These are phyloP conservation scores for Phalanger gymnotis DNA, from an alignment of 2,797 vertebrate species.

Conservation along the genomic window DNA sequence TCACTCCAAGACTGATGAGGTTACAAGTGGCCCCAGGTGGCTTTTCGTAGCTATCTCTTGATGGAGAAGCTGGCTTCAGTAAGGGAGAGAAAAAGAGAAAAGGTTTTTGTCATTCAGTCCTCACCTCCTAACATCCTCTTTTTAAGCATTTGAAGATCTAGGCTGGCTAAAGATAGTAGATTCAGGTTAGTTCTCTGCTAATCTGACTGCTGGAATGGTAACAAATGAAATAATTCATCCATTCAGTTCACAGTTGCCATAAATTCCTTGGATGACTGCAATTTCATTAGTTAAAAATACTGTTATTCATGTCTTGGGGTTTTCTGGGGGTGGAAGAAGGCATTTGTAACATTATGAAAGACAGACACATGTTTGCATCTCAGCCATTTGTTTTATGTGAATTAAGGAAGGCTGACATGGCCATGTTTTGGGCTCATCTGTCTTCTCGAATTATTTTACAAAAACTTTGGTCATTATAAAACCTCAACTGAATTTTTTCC, in stretches of 20 bases:
- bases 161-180: not conserved
- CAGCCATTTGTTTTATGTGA: slow-evolving; percentile 55
- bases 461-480: slow-evolving; percentile 59
- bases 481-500: slow-evolving; percentile 48
- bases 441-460: slow-evolving; percentile 61
- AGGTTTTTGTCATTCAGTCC: slow-evolving; percentile 24
- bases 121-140: not conserved
- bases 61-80: not conserved
- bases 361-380: slow-evolving; percentile 26
- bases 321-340: slow-evolving; percentile 26
- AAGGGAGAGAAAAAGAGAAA: slow-evolving; percentile 18
- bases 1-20: slow-evolving; percentile 2
- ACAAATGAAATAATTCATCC: slow-evolving; percentile 41
- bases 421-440: slow-evolving; percentile 33
- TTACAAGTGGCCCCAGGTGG: slow-evolving; percentile 6
- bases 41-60: not conserved
- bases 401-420: slow-evolving; percentile 34
- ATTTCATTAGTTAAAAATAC: slow-evolving; percentile 57
- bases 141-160: slow-evolving; percentile 9
- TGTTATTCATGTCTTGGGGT: slow-evolving; percentile 21
- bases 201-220: slow-evolving; percentile 45
- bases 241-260: slow-evolving; percentile 28
- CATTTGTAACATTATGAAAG: slow-evolving; percentile 48
- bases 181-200: slow-evolving; percentile 6
- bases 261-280: slow-evolving; percentile 49